phyloP scores from a whole-genome alignment of 2,888 invertebrate genomes.

The Drosophila pullipes region DNA sequence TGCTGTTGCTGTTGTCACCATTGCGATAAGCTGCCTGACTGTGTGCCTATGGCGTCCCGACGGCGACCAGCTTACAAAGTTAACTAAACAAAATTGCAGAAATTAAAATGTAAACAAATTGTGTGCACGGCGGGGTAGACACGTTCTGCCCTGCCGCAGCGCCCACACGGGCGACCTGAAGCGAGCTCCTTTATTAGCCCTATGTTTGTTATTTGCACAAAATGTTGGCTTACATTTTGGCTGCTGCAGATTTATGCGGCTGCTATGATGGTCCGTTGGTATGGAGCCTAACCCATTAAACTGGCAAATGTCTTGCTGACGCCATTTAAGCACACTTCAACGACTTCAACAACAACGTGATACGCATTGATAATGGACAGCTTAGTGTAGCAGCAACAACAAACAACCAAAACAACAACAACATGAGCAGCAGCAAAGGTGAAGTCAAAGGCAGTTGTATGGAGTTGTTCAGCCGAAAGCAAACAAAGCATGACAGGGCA shows the following conservation, averaged over 20 bases:
- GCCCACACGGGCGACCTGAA: constrained; percentile 35
- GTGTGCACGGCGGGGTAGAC: constrained; percentile 55
- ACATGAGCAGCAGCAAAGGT: constrained; percentile 17
- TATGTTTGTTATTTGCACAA: constrained; percentile 62
- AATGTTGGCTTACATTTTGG: constrained; percentile 66
- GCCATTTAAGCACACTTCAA: constrained; percentile 82
- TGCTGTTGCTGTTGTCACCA: constrained; percentile 50
- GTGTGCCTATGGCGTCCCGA: constrained; percentile 59
- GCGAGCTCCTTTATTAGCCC: constrained; percentile 57
- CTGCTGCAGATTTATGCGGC: constrained; percentile 20
- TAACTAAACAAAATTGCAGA: constrained; percentile 81
- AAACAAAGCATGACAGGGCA: constrained; percentile 78
- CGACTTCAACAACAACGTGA: constrained; percentile 73
- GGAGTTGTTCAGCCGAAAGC: constrained; percentile 55
- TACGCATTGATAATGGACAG: constrained; percentile 80
- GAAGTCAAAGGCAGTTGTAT: constrained; percentile 44
- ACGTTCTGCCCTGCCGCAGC: constrained; percentile 37
- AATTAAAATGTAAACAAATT: constrained; percentile 82
- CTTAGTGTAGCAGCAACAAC: constrained; percentile 58
- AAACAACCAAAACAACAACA: constrained; percentile 29
- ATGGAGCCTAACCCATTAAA: constrained; percentile 61
- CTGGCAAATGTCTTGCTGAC: constrained; percentile 75
- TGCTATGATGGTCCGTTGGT: constrained; percentile 3
- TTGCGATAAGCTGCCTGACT: constrained; percentile 67
- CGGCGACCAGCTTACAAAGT: constrained; percentile 54